Evolutionary conservation across 2,888 invertebrate genomes (phyloP), one percentile per base, ranked within the genome.

Genomic region (Amblyjoppa fuscipennis): DNA sequence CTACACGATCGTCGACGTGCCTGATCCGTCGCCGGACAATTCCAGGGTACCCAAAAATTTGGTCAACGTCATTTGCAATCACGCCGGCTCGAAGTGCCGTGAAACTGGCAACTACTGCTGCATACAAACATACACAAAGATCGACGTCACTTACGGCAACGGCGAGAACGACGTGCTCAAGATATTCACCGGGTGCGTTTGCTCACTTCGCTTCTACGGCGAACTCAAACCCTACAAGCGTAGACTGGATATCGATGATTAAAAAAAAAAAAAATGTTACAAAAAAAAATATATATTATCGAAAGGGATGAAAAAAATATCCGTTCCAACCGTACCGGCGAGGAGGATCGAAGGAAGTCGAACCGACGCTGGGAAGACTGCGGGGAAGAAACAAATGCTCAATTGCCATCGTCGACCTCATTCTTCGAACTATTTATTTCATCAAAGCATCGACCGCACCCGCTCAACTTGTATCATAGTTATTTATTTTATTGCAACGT

Each of bases 141-240:
- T 92, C 71, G 84, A 89, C 13, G 87, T 90, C 0, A 69, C 45
- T 5, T 84, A 86, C 25, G 66, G 79, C 28, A 59, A 81, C 9
- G 83, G 80, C 0, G 75, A 45, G 0, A 53, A 53, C 1, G 68
- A 38, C 7, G 25, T 3, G 0, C 51, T 90, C 38, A 90, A 87
- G 38, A 85, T 92, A 28, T 88, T 88, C 51, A 90, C 90, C 28
- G 89, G 92, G 2, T 91, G 92, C 81, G 89, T 92, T 1, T 91
- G 91, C 70, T 88, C 91, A 0, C 66, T 88, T 6, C 81, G 80
- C 13, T 49, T 70, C 11, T 69, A 68, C 38, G 83, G 53, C 9
- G 28, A 69, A 2, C 25, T 79, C 4, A 38, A 77, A 11, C 53
- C 34, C 6, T 16, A 16, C 49, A 25, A 31, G 16, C 45, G 73